Percentiles rank a stretch among this genome's conserved stretches.
Evolutionary conservation across 92 coral and sea anemone species (phyloP).

Genomic region (Porites evermanni): DNA sequence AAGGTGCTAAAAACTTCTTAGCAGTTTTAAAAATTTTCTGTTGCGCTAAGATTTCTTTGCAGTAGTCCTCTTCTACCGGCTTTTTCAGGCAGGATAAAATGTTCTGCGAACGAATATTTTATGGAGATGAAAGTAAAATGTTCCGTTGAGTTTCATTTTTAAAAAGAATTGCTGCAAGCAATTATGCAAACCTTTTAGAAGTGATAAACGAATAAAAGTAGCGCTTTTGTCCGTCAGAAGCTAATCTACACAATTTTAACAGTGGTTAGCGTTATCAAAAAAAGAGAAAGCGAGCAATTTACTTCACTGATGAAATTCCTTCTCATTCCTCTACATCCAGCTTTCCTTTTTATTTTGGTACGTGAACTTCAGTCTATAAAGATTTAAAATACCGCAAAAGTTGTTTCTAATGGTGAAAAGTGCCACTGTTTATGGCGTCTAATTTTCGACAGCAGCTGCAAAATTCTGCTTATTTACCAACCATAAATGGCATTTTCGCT

Average conservation of each 20-base stretch:
- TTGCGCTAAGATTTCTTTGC: not conserved
- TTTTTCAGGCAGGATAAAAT: not conserved
- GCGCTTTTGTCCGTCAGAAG: not conserved
- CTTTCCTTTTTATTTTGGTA: not conserved
- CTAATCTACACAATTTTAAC: not conserved
- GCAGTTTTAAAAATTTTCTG: not conserved
- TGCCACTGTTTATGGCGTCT: constrained; percentile 21
- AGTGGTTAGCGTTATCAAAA: not conserved
- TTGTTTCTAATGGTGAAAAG: constrained; percentile 41
- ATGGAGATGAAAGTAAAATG: not conserved
- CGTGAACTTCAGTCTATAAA: not conserved
- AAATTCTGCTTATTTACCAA: constrained; percentile 36
- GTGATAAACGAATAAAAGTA: not conserved
- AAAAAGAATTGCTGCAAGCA: not conserved
- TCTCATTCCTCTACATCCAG: not conserved
- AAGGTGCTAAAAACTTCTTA: not conserved
- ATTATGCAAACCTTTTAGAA: not conserved
- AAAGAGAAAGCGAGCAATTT: not conserved
- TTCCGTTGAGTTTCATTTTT: not conserved
- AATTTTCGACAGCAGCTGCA: constrained; percentile 29
- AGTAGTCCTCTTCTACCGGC: not conserved
- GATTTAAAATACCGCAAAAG: constrained; percentile 12
- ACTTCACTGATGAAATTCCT: not conserved
- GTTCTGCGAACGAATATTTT: not conserved
- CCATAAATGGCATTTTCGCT: constrained; percentile 45